Percentiles rank a stretch among this genome's conserved stretches.
phyloP scores from a whole-genome alignment of 2,888 invertebrate genomes.

The Tuta absoluta region DNA sequence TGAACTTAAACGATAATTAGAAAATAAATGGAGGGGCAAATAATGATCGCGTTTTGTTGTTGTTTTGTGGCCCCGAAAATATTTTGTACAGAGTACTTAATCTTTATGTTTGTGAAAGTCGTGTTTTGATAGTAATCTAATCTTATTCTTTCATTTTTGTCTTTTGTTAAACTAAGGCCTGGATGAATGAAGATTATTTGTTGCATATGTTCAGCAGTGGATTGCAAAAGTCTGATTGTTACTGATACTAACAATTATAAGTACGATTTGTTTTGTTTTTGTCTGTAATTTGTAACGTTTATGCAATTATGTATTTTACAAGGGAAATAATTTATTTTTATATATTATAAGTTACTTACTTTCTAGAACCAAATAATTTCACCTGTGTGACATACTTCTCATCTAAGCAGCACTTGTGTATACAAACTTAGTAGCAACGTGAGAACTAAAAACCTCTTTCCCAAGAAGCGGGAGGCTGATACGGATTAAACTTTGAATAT shows the following conservation, averaged over 20 bases:
- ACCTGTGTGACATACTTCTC: background rate
- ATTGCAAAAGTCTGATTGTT: no score
- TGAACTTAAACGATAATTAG: slow-evolving; percentile 17
- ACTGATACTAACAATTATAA: no score
- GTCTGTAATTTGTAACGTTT: no score
- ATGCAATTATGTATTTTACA: no score
- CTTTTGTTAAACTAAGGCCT: background rate
- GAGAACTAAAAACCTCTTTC: slow-evolving; percentile 46
- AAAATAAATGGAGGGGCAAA: slow-evolving; percentile 17
- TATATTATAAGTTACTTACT: no score
- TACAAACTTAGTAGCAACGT: slow-evolving; percentile 49
- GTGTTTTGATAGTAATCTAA: slow-evolving; percentile 2
- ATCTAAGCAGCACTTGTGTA: slow-evolving; percentile 32
- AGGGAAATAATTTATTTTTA: no score
- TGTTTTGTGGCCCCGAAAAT: slow-evolving; percentile 10
- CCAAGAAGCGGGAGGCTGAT: slow-evolving; percentile 62
- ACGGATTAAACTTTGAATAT: slow-evolving; percentile 76
- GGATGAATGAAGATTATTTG: no score
- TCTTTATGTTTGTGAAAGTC: background rate
- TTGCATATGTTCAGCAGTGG: no score
- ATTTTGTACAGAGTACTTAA: slow-evolving; percentile 8
- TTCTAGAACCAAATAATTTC: no score
- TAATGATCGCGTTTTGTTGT: slow-evolving; percentile 9
- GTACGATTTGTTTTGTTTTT: no score
- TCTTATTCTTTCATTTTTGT: background rate